These are phyloP conservation scores for Gymnoscopelus braueri DNA, from an alignment of 2,797 vertebrate species.

Conservation along the genomic window DNA sequence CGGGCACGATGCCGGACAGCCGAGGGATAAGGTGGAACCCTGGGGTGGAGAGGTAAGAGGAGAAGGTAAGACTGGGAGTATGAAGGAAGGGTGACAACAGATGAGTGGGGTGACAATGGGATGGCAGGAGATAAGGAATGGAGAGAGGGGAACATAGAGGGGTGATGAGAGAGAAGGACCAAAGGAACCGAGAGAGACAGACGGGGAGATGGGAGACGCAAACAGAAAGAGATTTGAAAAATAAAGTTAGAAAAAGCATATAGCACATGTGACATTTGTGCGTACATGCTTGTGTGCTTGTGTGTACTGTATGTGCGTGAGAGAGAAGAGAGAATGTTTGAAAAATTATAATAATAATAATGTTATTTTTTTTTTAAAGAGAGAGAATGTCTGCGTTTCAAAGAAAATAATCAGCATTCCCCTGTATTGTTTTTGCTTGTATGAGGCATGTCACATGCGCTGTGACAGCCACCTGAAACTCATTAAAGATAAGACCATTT, in stretches of 20 bases:
- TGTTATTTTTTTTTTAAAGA: too few species aligned
- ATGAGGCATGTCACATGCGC: background rate
- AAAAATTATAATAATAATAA: too few species aligned
- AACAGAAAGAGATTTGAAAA: too few species aligned
- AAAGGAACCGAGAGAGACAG: too few species aligned
- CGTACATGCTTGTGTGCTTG: too few species aligned
- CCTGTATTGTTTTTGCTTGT: background rate
- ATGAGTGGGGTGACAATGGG: background rate
- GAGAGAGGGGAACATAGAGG: background rate
- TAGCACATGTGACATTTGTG: too few species aligned
- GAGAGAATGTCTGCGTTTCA: background rate
- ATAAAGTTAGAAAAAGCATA: too few species aligned
- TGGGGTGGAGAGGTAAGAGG: conserved; percentile 57
- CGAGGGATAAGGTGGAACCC: conserved; percentile 96
- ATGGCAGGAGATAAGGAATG: background rate
- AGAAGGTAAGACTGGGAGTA: background rate
- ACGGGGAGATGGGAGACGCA: too few species aligned
- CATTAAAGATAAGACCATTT: background rate
- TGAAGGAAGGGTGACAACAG: too few species aligned
- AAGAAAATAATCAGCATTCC: background rate
- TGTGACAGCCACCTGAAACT: background rate
- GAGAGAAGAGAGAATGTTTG: background rate
- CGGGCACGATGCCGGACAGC: conserved; percentile 91
- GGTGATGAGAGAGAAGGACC: background rate
- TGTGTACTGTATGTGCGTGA: background rate